Evolutionary conservation across 2,888 invertebrate species (phyloP).

Genomic region (Cheiracanthium punctorium): DNA sequence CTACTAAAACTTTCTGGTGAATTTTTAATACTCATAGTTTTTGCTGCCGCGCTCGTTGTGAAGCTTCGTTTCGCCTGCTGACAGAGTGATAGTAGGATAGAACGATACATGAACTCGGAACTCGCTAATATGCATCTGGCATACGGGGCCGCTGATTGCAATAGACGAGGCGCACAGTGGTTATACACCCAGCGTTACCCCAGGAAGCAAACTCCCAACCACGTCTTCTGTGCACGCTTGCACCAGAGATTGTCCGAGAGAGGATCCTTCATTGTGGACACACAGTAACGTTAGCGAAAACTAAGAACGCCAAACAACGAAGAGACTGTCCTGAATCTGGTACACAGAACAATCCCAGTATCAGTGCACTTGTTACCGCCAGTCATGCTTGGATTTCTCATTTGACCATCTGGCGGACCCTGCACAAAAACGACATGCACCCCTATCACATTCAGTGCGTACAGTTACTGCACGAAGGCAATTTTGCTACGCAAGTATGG

Average conservation of each 20-base stretch:
- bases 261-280: background rate
- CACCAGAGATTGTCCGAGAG: slow-evolving; percentile 11
- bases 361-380: background rate
- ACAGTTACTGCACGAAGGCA: background rate
- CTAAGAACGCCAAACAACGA: slow-evolving; percentile 11
- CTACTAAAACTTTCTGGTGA: too few relatives aligned
- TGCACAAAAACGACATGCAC: background rate
- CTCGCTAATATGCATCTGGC: background rate
- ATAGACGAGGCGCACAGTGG: background rate
- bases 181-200: slow-evolving; percentile 16
- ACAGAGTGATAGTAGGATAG: too few relatives aligned
- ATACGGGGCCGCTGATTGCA: slow-evolving; percentile 6
- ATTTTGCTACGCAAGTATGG: background rate
- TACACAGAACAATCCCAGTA: background rate
- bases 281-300: background rate
- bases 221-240: slow-evolving; percentile 6
- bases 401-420: background rate
- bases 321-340: slow-evolving; percentile 18
- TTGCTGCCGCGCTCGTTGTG: too few relatives aligned
- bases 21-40: too few relatives aligned
- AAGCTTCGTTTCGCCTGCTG: too few relatives aligned
- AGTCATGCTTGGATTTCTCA: background rate
- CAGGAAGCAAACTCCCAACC: slow-evolving; percentile 3
- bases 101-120: background rate
- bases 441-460: background rate